Conservation (phyloP, 2,888 invertebrate genomes). For the Mythimna vitellina region DNA sequence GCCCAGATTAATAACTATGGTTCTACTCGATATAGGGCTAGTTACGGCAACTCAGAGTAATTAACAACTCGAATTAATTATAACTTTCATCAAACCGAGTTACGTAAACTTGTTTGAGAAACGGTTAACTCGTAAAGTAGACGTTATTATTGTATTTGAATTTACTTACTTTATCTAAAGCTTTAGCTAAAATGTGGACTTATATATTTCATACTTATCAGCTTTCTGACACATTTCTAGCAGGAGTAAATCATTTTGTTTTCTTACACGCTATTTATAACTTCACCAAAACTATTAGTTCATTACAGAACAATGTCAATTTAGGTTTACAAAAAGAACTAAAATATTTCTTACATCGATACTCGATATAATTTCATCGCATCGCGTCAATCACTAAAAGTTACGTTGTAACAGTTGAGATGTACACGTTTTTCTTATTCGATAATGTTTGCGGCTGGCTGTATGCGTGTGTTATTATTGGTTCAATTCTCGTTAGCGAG, state of each 20-base stretch:
- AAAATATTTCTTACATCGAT: conserved; percentile 11
- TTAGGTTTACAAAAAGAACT: not conserved
- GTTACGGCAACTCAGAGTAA: conserved; percentile 41
- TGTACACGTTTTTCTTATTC: conserved; percentile 71
- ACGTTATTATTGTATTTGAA: conserved; percentile 20
- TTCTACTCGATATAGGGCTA: conserved; percentile 15
- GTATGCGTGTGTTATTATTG: conserved; percentile 52
- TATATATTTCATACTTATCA: not conserved
- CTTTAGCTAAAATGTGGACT: not conserved
- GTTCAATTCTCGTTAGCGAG: conserved; percentile 44
- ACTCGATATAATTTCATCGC: conserved; percentile 18
- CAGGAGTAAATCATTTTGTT: not conserved
- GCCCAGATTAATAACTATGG: conserved; percentile 11
- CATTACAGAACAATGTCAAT: too few relatives aligned
- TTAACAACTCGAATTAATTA: conserved; percentile 40
- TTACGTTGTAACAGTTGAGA: conserved; percentile 67
- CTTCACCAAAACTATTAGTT: not conserved
- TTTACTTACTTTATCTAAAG: not conserved
- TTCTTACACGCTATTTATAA: not conserved
- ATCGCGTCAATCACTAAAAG: conserved; percentile 60
- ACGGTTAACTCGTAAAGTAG: conserved; percentile 9
- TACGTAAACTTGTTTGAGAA: conserved; percentile 33
- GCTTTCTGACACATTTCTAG: not conserved
- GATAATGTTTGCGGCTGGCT: conserved; percentile 65
- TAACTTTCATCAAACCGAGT: conserved; percentile 36